A percentile compares a stretch with the other conserved stretches of the same genome.
Conservation (phyloP, 2,797 vertebrate genomes). For the Peromyscus nudipes region DNA sequence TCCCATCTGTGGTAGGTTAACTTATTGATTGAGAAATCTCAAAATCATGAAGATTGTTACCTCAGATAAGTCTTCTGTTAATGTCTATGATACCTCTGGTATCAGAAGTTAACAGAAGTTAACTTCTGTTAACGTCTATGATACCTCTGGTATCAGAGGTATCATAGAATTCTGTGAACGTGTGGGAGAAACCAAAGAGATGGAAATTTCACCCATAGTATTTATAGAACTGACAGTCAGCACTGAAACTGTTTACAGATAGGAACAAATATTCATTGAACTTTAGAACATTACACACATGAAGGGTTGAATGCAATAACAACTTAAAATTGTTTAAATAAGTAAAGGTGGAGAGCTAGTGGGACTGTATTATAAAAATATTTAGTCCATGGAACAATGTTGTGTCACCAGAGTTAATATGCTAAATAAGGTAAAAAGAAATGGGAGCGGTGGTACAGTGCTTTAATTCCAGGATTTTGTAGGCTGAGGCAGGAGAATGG, state of each 20-base stretch:
- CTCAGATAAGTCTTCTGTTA: too few relatives aligned
- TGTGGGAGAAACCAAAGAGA: too few relatives aligned
- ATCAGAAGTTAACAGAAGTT: too few relatives aligned
- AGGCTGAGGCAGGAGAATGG: background rate
- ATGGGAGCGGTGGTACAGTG: background rate
- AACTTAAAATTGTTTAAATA: background rate
- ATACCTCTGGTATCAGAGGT: too few relatives aligned
- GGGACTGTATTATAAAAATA: background rate
- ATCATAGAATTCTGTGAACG: too few relatives aligned
- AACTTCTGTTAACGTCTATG: too few relatives aligned
- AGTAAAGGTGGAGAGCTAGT: background rate
- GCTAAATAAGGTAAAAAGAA: background rate
- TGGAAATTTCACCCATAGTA: background rate
- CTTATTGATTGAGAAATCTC: too few relatives aligned
- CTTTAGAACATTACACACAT: background rate
- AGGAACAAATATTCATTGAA: background rate
- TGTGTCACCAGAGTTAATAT: background rate
- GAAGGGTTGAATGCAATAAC: background rate
- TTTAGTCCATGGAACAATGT: background rate
- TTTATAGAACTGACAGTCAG: background rate
- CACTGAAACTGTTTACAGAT: background rate
- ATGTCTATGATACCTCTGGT: too few relatives aligned
- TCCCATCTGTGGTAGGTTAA: too few relatives aligned
- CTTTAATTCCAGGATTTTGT: background rate
- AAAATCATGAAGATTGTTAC: too few relatives aligned